Evolutionary conservation across 2,797 vertebrate species (phyloP).

Genomic region (Protosalanx chinensis): DNA sequence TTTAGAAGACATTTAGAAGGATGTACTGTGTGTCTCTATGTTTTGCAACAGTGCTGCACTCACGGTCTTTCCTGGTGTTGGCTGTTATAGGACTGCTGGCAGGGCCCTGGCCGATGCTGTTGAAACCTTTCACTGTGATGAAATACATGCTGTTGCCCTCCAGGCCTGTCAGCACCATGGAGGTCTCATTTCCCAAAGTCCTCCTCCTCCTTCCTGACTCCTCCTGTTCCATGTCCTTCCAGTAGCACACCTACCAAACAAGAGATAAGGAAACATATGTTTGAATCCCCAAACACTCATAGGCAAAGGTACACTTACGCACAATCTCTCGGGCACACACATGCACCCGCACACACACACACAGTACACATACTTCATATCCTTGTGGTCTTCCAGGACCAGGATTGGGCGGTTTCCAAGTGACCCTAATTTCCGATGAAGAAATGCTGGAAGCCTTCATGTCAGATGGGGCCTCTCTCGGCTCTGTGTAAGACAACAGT

Average conservation of each 20-base stretch:
- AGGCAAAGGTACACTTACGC: slow-evolving; percentile 8
- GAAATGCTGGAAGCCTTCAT: slow-evolving; percentile 86
- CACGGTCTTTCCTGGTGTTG: slow-evolving; percentile 89
- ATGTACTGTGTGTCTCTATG: not conserved
- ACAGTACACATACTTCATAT: slow-evolving; percentile 82
- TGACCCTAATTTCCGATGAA: slow-evolving; percentile 87
- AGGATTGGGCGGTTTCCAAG: slow-evolving; percentile 86
- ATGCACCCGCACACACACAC: not conserved
- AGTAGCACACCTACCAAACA: slow-evolving; percentile 82
- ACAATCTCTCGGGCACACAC: not conserved
- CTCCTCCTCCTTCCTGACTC: slow-evolving; percentile 82
- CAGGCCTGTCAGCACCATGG: slow-evolving; percentile 81
- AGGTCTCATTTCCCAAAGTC: slow-evolving; percentile 87
- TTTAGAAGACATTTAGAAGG: not conserved
- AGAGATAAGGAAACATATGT: not conserved
- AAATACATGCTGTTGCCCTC: slow-evolving; percentile 88
- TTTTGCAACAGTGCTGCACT: slow-evolving; percentile 58
- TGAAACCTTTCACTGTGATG: slow-evolving; percentile 89
- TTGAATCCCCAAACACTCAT: slow-evolving; percentile 4
- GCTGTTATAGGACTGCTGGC: slow-evolving; percentile 75
- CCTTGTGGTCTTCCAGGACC: slow-evolving; percentile 89
- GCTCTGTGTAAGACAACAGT: slow-evolving; percentile 75
- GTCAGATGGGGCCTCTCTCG: slow-evolving; percentile 85
- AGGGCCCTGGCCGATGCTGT: slow-evolving; percentile 91
- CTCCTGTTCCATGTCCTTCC: slow-evolving; percentile 89